Percentiles rank a stretch among this genome's conserved stretches.
phyloP scores from a whole-genome alignment of 2,888 invertebrate species.

The Halictus ligatus region DNA sequence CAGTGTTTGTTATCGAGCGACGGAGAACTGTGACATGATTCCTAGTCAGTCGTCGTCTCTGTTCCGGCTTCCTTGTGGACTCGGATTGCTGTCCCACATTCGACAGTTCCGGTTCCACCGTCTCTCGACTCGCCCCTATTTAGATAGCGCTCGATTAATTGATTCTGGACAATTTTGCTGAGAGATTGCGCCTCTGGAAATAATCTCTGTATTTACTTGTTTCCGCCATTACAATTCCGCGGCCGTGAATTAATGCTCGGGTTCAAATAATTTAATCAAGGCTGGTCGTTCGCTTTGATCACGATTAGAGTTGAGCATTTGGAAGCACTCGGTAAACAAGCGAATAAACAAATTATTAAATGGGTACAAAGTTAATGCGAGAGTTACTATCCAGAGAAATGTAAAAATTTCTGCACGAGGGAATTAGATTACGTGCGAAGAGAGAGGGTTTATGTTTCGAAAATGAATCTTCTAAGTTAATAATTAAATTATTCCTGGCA shows the following conservation, averaged over 20 bases:
- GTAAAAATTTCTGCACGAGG: not conserved
- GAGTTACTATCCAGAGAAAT: not conserved
- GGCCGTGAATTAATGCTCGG: not conserved
- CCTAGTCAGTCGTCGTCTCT: not conserved
- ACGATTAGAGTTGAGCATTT: not conserved
- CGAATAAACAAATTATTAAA: not conserved
- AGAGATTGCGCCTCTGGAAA: not conserved
- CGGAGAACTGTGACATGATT: not conserved
- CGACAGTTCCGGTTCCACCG: not conserved
- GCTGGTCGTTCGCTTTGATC: not conserved
- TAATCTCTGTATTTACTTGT: not conserved
- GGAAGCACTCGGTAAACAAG: not conserved
- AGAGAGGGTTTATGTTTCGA: not conserved
- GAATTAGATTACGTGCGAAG: not conserved
- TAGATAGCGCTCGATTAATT: conserved; percentile 10
- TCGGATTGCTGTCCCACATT: not conserved
- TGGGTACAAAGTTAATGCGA: not conserved
- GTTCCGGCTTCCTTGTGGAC: conserved; percentile 4
- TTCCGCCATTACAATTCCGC: not conserved
- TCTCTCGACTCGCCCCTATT: not conserved
- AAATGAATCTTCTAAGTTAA: not conserved
- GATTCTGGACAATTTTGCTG: not conserved
- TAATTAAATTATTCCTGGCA: not conserved
- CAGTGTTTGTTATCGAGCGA: conserved; percentile 17
- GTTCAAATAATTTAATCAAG: not conserved